These are phyloP conservation scores for Gymnoscopelus microlampas DNA, from an alignment of 2,797 vertebrate genomes.

Conservation along the genomic window DNA sequence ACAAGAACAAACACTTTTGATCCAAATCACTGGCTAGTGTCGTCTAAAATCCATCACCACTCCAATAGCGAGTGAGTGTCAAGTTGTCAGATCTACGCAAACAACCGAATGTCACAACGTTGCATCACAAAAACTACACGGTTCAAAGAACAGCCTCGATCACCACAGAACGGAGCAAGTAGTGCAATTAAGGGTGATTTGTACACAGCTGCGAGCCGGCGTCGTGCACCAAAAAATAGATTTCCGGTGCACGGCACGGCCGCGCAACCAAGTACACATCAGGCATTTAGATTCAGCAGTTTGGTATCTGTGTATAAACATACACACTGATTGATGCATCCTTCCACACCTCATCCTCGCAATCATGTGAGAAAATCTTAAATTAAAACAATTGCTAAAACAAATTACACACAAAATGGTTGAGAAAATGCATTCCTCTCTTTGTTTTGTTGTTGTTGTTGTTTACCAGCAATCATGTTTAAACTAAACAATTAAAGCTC, in stretches of 20 bases:
- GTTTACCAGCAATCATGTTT: constrained; percentile 48
- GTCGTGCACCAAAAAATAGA: no score
- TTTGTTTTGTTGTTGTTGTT: constrained; percentile 15
- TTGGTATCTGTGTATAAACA: constrained; percentile 77
- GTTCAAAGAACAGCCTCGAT: constrained; percentile 61
- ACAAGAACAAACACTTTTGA: constrained; percentile 20
- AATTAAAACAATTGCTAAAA: constrained; percentile 48
- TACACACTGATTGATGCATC: constrained; percentile 76
- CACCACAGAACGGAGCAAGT: constrained; percentile 73
- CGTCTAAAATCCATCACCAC: constrained; percentile 16
- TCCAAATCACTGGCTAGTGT: constrained; percentile 15
- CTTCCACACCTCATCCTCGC: constrained; percentile 66
- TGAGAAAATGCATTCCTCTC: constrained; percentile 29
- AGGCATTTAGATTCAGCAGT: constrained; percentile 66
- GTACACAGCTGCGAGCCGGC: no score
- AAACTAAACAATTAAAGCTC: constrained; percentile 74
- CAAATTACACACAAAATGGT: constrained; percentile 43
- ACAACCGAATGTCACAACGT: constrained; percentile 67
- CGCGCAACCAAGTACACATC: no score
- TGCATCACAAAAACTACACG: constrained; percentile 61
- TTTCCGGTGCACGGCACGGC: no score
- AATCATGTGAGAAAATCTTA: constrained; percentile 53
- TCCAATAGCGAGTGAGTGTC: constrained; percentile 22
- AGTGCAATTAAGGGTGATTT: constrained; percentile 78
- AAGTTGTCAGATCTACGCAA: constrained; percentile 35